These are phyloP conservation scores for Thalpophila matura DNA, from an alignment of 2,888 invertebrate genomes.

Conservation along the genomic window DNA sequence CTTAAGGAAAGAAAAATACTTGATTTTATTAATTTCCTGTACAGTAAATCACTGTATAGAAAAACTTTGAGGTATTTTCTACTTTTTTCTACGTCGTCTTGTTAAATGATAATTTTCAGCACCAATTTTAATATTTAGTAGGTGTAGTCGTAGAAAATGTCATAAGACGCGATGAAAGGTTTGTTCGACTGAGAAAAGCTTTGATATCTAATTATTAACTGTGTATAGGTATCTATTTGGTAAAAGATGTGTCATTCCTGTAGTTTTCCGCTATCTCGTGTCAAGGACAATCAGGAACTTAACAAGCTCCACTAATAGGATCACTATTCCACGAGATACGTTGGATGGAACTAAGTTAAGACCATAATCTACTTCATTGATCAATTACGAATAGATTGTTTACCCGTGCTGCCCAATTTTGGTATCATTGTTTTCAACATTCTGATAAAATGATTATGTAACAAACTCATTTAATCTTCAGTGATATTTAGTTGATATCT, in stretches of 20 bases:
- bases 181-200: too few species aligned
- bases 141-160: background rate
- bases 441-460: conserved; percentile 16
- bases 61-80: background rate
- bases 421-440: conserved; percentile 28
- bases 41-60: background rate
- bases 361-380: conserved; percentile 43
- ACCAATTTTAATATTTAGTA: background rate
- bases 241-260: conserved; percentile 5
- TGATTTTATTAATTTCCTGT: conserved; percentile 21
- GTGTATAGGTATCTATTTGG: too few species aligned
- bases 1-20: conserved; percentile 4
- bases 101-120: background rate
- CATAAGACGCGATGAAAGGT: background rate
- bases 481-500: conserved; percentile 13
- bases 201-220: too few species aligned
- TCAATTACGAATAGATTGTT: conserved; percentile 50
- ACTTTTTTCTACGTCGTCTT: background rate
- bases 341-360: conserved; percentile 28
- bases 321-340: conserved; percentile 6
- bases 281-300: conserved; percentile 72
- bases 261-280: conserved; percentile 53
- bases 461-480: conserved; percentile 6
- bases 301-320: conserved; percentile 65
- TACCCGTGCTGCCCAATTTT: conserved; percentile 43